Evolutionary conservation across 1,140 invertebrate species (phyloP), one percentile per base, ranked within the genome.

Genomic region (Bombus confusus): DNA sequence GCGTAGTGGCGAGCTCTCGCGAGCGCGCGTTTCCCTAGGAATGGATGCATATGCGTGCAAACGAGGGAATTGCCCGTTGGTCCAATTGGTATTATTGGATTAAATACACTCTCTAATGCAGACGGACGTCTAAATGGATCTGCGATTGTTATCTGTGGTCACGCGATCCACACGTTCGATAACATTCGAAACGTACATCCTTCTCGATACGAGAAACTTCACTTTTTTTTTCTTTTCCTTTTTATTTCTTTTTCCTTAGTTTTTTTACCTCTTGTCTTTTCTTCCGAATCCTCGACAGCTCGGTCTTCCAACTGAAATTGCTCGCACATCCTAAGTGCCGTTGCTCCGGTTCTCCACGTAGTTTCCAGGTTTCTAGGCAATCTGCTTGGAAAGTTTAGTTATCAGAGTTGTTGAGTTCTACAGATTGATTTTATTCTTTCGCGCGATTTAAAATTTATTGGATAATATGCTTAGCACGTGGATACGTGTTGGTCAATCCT

Each of bases 1-100:
- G 84, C 57, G 79, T 31, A 71, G 57, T 41, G 25, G 75, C 12
- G 25, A 39, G 28, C 13, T 25, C 25, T 37, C 34, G 80, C 47
- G 52, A n/a, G 37, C n/a, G 12, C 28, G 18, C 8, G 73, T n/a
- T 12, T 18, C 31, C 13, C 41, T 22, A 59, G 78, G 59, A 85
- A 75, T 85, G 78, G 71, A 81, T 81, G 78, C 71, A 68, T 81
- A 59, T 18, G 79, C 84, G 84, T 68, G 84, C 79, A 47, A 85
- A 81, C 78, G 69, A 80, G 78, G 79, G 84, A 81, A 85, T 75
- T 43, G 83, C 34, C 57, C 79, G 79, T 41, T 15, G 84, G 84
- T 81, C 79, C 79, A 52, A 62, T 75, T 22, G 77, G 78, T n/a
- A 43, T 81, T 85, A 85, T 85, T 81, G 84, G 84, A 81, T 85